Base-by-base conservation (phyloP, 2,113 vertebrate genomes). In the Panthera leo region DNA sequence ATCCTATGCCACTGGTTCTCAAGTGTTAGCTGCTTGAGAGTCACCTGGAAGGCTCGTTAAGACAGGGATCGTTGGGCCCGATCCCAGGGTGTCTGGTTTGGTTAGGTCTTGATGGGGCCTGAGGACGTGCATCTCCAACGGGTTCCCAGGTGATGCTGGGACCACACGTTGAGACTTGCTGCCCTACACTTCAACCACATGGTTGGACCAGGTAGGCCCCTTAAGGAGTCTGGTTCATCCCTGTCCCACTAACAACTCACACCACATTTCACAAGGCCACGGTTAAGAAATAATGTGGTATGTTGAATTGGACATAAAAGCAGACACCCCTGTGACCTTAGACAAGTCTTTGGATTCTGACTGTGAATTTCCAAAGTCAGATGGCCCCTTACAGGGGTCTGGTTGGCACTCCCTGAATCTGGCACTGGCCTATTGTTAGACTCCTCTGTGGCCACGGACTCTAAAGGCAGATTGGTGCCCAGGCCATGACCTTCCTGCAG, bases 301-400 rank as follows among this genome's bases (percentile, higher is more conserved):
- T 65, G 14, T 78, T 8, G 92, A 79, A 67, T 0, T 16, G 42
- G 48, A 73, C 36, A 65, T 42, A 84, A 91, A 89, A 84, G 1
- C 13, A 67, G 89, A 61, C 58, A 45, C 34, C 48, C 63, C 87
- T 42, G 5, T 78, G 85, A 36, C 68, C 70, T 89, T 34, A 53
- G 14, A 15, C 34, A 88, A 27, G 23, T 86, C 82, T 76, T 97
- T 91, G 79, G 79, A 93, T 80, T 78, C 93, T 97, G 78, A 92
- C 94, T 79, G 10, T 34, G n/a, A 94, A 0, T 5, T 83, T 86
- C n/a, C 42, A n/a, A 87, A 51, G 42, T 48, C 25, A 95, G 16
- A 23, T 58, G 19, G 34, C n/a, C 86, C 55, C 53, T 65, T 76
- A 34, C 36, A 80, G 96, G 79, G 67, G 55, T 31, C 85, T 88